These are phyloP conservation scores for Styela clava DNA, from an alignment of 23 tunicate species.

Conservation along the genomic window DNA sequence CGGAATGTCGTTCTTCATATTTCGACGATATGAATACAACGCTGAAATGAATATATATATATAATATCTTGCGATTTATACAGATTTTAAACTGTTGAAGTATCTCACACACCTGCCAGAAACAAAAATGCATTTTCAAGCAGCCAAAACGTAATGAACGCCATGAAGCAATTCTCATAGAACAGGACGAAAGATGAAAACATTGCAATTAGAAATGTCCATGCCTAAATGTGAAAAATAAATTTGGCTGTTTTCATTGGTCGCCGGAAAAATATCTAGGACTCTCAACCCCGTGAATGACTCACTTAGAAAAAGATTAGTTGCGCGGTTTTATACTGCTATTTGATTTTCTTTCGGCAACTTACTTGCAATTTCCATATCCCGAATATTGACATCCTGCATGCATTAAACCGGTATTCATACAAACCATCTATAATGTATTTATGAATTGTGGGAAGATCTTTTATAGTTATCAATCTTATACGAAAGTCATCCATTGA, in stretches of 20 bases:
- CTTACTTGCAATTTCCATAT: not conserved
- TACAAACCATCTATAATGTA: not conserved
- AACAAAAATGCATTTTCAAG: not conserved
- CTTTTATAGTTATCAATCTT: not conserved
- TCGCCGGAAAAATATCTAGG: not conserved
- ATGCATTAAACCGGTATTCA: not conserved
- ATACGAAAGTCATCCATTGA: too few species aligned
- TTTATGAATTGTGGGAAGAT: not conserved
- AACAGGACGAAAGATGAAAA: not conserved
- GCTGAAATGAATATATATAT: not conserved
- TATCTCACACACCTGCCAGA: not conserved
- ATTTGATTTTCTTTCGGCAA: not conserved
- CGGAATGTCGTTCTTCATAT: not conserved
- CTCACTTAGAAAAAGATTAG: not conserved
- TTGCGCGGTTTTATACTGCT: not conserved
- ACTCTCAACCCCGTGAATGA: not conserved
- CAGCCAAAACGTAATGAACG: not conserved
- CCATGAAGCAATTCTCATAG: not conserved
- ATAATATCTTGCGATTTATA: too few species aligned
- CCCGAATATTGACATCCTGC: not conserved
- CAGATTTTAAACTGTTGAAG: too few species aligned
- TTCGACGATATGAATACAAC: not conserved
- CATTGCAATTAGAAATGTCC: not conserved
- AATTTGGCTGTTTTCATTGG: not conserved
- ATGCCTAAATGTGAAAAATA: not conserved